These are phyloP conservation scores for Mechanitis mazaeus DNA, from an alignment of 2,888 invertebrate species.

Conservation along the genomic window DNA sequence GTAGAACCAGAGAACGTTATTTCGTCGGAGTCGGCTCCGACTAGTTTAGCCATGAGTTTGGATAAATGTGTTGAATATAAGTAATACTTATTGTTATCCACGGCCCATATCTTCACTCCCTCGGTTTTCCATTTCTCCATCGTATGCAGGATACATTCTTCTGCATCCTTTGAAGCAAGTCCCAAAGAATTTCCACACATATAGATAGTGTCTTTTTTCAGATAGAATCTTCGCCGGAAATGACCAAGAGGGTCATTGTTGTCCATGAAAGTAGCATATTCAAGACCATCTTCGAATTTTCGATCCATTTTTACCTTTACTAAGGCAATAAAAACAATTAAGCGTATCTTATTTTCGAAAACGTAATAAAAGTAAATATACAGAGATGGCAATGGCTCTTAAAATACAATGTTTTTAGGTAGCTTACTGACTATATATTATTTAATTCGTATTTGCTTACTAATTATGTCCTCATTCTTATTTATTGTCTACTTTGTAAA, in stretches of 20 bases:
- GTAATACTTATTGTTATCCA: conserved; percentile 51
- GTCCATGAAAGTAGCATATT: conserved; percentile 50
- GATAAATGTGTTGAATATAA: conserved; percentile 49
- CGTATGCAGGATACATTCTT: conserved; percentile 39
- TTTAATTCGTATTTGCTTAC: background rate
- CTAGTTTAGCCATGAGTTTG: conserved; percentile 52
- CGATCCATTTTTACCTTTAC: conserved; percentile 11
- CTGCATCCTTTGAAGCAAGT: conserved; percentile 55
- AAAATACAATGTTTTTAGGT: no score
- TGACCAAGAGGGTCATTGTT: conserved; percentile 53
- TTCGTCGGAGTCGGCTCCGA: conserved; percentile 54
- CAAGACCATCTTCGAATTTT: conserved; percentile 42
- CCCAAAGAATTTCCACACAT: conserved; percentile 66
- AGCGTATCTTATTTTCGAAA: no score
- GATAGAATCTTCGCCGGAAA: conserved; percentile 52
- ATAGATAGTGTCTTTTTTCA: conserved; percentile 50
- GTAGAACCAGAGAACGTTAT: conserved; percentile 48
- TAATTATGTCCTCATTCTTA: background rate
- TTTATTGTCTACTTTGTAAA: background rate
- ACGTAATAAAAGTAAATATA: no score
- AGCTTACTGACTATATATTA: no score
- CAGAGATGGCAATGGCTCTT: no score
- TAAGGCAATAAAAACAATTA: no score
- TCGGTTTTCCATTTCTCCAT: conserved; percentile 55
- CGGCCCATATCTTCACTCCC: conserved; percentile 55